Conservation (phyloP, 2,113 vertebrate genomes). For the Prionailurus bengalensis region DNA sequence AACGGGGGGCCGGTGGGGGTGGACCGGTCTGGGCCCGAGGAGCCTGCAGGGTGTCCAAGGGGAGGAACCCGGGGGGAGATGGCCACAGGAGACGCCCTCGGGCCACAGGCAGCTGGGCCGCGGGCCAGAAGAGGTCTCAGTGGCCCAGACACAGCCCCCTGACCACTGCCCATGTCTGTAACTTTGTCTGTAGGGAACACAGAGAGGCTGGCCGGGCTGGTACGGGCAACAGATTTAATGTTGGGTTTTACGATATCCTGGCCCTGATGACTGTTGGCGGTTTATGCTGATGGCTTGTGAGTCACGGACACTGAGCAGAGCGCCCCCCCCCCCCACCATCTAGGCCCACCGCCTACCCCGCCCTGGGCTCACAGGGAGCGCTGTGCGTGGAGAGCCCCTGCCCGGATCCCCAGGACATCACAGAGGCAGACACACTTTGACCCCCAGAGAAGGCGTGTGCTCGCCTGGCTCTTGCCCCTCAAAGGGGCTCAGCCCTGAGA, state of each 20-base stretch:
- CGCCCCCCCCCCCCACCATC: fast-evolving
- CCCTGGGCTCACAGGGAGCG: neutral
- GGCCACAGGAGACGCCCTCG: fast-evolving
- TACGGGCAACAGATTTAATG: neutral
- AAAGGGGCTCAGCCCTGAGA: neutral
- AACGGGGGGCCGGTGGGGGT: fast-evolving
- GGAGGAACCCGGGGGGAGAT: neutral
- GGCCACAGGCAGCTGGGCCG: fast-evolving
- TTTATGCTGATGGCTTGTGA: neutral
- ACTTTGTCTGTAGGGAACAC: neutral
- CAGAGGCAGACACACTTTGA: neutral
- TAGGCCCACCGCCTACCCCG: fast-evolving
- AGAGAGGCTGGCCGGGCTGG: too few species aligned
- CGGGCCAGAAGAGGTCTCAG: neutral
- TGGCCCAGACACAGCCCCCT: neutral
- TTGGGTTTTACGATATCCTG: neutral
- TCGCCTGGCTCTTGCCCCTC: neutral
- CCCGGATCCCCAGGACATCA: fast-evolving
- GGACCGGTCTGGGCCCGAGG: neutral
- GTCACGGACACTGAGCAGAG: neutral
- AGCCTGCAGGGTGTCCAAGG: fast-evolving
- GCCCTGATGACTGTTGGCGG: fast-evolving
- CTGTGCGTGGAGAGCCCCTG: fast-evolving
- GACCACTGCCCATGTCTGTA: fast-evolving
- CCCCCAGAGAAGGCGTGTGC: neutral